A percentile compares a stretch with the other conserved stretches of the same genome.
These are phyloP conservation scores for Lontra canadensis DNA, from an alignment of 2,113 vertebrate genomes.

Conservation along the genomic window DNA sequence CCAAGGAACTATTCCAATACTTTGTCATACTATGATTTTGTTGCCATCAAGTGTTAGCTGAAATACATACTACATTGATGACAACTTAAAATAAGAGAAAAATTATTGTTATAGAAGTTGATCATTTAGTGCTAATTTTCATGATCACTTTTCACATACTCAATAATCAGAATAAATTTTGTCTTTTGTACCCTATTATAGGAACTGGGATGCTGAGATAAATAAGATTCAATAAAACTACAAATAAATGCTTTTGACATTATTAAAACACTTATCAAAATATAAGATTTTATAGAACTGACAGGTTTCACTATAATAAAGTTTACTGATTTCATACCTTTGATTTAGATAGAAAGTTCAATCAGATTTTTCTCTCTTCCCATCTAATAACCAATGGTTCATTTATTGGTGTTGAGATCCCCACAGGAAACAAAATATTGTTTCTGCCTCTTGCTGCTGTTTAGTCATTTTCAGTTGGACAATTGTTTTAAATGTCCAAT, in stretches of 20 bases:
- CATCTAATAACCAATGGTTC: background rate
- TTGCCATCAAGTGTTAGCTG: background rate
- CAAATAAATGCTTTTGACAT: background rate
- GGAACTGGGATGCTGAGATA: background rate
- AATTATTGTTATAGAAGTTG: background rate
- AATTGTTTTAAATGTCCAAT: background rate
- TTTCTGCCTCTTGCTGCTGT: background rate
- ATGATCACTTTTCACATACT: background rate
- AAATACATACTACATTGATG: slow-evolving; percentile 4
- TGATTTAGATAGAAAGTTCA: background rate
- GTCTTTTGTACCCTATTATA: background rate
- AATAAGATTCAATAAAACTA: background rate
- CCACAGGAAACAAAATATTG: background rate
- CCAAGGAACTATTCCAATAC: background rate
- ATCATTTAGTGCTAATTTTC: background rate
- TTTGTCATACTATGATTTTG: slow-evolving; percentile 30
- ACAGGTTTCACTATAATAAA: background rate
- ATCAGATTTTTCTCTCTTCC: background rate
- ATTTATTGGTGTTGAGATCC: background rate
- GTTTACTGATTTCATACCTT: background rate
- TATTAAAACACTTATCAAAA: slow-evolving; percentile 46
- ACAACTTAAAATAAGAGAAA: slow-evolving; percentile 12
- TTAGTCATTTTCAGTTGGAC: slow-evolving; percentile 24
- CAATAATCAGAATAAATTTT: slow-evolving; percentile 35
- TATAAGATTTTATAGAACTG: slow-evolving; percentile 12